phyloP scores from a whole-genome alignment of 2,797 vertebrate genomes.

The Thaleichthys pacificus region DNA sequence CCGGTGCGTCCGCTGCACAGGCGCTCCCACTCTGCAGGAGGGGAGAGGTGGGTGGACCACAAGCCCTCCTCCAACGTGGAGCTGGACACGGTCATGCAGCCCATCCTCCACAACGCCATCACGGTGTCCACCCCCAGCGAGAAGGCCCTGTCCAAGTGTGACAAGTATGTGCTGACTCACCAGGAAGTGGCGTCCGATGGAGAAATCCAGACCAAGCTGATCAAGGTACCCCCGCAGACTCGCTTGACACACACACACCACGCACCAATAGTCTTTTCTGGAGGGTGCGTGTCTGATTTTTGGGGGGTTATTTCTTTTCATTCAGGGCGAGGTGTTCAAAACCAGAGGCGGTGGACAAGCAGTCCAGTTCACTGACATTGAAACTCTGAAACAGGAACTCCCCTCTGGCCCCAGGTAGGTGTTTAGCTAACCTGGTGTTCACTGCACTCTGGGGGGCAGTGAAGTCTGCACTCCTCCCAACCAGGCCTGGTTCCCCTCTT shows the following conservation, averaged over 20 bases:
- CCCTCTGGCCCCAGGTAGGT: slow-evolving; percentile 65
- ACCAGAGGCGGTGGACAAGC: slow-evolving; percentile 92
- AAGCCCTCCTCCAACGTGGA: slow-evolving; percentile 86
- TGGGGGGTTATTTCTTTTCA: slow-evolving; percentile 1
- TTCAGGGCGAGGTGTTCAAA: slow-evolving; percentile 90
- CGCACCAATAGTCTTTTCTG: not conserved
- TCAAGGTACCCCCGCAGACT: slow-evolving; percentile 79
- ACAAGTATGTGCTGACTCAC: slow-evolving; percentile 95
- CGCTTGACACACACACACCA: not conserved
- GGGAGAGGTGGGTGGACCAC: slow-evolving; percentile 95
- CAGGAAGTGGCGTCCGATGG: slow-evolving; percentile 95
- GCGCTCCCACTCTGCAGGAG: slow-evolving; percentile 87
- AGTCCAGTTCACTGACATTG: slow-evolving; percentile 94
- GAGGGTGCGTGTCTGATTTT: not conserved
- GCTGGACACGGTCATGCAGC: slow-evolving; percentile 91
- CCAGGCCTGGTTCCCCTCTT: too few relatives aligned
- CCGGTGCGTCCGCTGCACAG: slow-evolving; percentile 79
- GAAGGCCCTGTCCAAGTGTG: slow-evolving; percentile 90
- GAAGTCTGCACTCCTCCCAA: too few relatives aligned
- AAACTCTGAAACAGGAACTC: slow-evolving; percentile 89
- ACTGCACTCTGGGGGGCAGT: too few relatives aligned
- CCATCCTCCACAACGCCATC: slow-evolving; percentile 86
- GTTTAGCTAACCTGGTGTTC: not conserved
- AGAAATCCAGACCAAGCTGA: slow-evolving; percentile 91
- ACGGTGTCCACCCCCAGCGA: slow-evolving; percentile 85